A percentile compares a stretch with the other conserved stretches of the same genome.
Evolutionary conservation across 1,140 invertebrate genomes (phyloP).

Genomic region (Pomacea maculata): DNA sequence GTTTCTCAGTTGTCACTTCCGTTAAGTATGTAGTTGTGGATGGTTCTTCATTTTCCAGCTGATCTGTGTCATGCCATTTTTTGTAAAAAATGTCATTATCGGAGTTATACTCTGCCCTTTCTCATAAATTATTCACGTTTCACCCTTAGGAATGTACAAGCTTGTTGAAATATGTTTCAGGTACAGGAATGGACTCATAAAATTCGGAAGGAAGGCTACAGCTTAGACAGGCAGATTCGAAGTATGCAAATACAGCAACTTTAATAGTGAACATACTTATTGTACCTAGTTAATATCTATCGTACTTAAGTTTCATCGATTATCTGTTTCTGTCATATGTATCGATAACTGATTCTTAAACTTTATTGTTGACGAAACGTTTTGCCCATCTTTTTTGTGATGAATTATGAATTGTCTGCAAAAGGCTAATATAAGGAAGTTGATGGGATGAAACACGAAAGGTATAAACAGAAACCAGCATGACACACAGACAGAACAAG

Average conservation of each 20-base stretch:
- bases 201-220: constrained; percentile 90
- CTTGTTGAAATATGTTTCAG: constrained; percentile 67
- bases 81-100: no score
- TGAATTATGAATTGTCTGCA: constrained; percentile 1
- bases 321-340: background rate
- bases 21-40: no score
- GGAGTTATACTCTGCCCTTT: background rate
- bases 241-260: constrained; percentile 66
- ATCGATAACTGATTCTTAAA: background rate
- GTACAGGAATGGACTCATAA: constrained; percentile 95
- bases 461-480: no score
- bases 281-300: constrained; percentile 4
- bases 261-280: background rate
- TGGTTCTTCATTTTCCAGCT: no score
- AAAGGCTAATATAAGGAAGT: no score
- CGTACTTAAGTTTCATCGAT: constrained; percentile 8
- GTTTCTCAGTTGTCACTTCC: background rate
- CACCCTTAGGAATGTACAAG: background rate
- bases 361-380: background rate
- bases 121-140: background rate
- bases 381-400: constrained; percentile 11
- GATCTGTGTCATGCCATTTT: no score
- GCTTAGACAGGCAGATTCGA: constrained; percentile 92
- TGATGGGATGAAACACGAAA: no score
- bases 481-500: no score